Base-by-base conservation (phyloP, 1,140 invertebrate genomes). In the Rhysida immarginata region DNA sequence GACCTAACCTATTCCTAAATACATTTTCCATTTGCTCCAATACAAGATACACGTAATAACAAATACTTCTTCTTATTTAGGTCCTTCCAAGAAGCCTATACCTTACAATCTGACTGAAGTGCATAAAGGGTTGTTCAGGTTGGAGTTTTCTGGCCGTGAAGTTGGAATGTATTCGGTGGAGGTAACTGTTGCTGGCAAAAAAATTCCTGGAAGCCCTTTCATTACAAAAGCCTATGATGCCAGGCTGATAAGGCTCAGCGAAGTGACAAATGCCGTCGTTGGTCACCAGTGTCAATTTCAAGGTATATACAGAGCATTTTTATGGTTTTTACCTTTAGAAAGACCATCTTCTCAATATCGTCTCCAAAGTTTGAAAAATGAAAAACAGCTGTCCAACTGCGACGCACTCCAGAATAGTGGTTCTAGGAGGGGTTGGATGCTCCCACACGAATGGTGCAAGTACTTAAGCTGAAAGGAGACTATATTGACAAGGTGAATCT, bases 141-240 rank as follows among this genome's bases (percentile, higher is more conserved):
- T 95, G 27, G 87, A 94, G 68, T 96, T 95, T 69, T 84, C 83
- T 29, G 89, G 90, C 13, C 82, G 79, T 44, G 90, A 94, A 74
- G 89, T 95, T 58, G 89, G 89, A 62, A 90, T 84, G 60, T 90
- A 93, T 68, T 75, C 90, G 26, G 83, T 94, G 59, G 89, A 94
- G 71, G 83, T 90, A 61, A 78, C 79, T 58, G 83, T 91, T 53
- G 84, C 80, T 60, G 88, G 88, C 58, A 83, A 87, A 67, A 88
- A 89, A 72, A 72, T 93, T 59, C 82, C 84, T 3, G 84, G 81
- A 57, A 87, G 85, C 45, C 87, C 88, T 18, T 77, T 93, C 45
- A 79, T 91, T 54, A 87, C 87, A 60, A 94, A 94, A 77, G 90
- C 90, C 52, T 95, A 94, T 70, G 89, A 94, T 71, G 81, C 88